Base-by-base conservation (phyloP, 2,888 invertebrate species). In the Epsilonema sp. region DNA sequence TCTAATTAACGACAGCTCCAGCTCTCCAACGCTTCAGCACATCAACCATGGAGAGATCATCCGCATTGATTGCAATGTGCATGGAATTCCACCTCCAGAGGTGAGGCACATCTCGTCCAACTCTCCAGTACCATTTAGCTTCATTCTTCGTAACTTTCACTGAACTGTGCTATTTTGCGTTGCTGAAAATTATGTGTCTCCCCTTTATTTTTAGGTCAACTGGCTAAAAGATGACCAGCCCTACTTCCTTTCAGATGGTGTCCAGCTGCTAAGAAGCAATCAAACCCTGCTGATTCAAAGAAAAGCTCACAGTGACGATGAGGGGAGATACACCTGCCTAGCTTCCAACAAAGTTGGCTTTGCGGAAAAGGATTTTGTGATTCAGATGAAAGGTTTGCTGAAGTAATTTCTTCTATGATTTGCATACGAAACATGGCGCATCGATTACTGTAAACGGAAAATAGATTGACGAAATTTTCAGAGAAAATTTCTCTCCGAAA, bases 51-150 rank as follows among this genome's bases (percentile, higher is more conserved):
- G 50, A 1, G 36, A 43, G 0, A 26, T 42, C 2, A 42, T 70
- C 3, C 57, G 63, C 21, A 54, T 73, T 21, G 62, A 66, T 3
- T 73, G 73, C 56, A 43, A 48, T 3, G 56, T 53, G 13, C 47
- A 52, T n/a, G 59, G 58, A 19, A 49, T 36, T 2, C 78, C 78
- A 0, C 45, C 53, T 1, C 75, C 59, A 2, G 37, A 45, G 44
- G 56, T 59, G 42, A 26, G 51, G 44, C 20, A 8, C 8, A 37
- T 19, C 22, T 44, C n/a, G 5, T n/a, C n/a, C n/a, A n/a, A n/a
- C n/a, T n/a, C n/a, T n/a, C n/a, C n/a, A n/a, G n/a, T n/a, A n/a
- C n/a, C n/a, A n/a, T n/a, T n/a, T 8, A 41, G 16, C 8, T 13
- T 3, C 16, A 11, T 16, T 8, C 20, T 3, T 3, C 41, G 21